Base-by-base conservation (phyloP, 2,888 invertebrate species). In the Caenorhabditis imperialis region DNA sequence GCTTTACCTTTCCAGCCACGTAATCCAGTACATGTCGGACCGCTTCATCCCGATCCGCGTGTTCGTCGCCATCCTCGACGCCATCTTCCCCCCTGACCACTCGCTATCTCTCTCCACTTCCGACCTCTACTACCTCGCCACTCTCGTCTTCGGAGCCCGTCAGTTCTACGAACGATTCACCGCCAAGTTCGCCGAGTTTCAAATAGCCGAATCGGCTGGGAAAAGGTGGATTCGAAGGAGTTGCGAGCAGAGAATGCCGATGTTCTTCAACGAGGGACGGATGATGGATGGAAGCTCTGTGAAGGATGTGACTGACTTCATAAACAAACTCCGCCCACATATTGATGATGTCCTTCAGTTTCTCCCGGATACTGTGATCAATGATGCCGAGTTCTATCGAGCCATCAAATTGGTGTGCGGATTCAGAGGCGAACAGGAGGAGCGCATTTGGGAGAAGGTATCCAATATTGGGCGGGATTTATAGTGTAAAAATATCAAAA, bases 371-470 rank as follows among this genome's bases (percentile, higher is more conserved):
- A 40, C 38, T 8, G 47, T 63, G 6, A 33, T 63, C 23, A 27
- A 55, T 47, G 54, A 55, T 35, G 16, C 8, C 1, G 63, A 63
- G 22, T 63, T 55, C 20, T 55, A 48, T 35, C 30, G 33, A 6
- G 25, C 40, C 8, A 55, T 40, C 2, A 47, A 40, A 45, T 22
- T 54, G 14, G 55, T 54, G 12, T 47, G 54, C 16, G 55, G 48
- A 16, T 54, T 47, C 47, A 22, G n/a, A 38, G 53, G 45, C 18
- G 38, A 38, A 10, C 25, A 45, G 8, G 62, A 62, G 37, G 37
- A 53, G n/a, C 16, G 25, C 7, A 44, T 62, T 18, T 62, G 62
- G 62, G 12, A 62, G 38, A 22, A 37, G 27, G 62, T 62, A 47
- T 27, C 20, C 5, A n/a, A n/a, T n/a, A n/a, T n/a, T n/a, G n/a